Evolutionary conservation across 2,113 vertebrate species (phyloP).

Genomic region (Gnathonemus longibarbis): DNA sequence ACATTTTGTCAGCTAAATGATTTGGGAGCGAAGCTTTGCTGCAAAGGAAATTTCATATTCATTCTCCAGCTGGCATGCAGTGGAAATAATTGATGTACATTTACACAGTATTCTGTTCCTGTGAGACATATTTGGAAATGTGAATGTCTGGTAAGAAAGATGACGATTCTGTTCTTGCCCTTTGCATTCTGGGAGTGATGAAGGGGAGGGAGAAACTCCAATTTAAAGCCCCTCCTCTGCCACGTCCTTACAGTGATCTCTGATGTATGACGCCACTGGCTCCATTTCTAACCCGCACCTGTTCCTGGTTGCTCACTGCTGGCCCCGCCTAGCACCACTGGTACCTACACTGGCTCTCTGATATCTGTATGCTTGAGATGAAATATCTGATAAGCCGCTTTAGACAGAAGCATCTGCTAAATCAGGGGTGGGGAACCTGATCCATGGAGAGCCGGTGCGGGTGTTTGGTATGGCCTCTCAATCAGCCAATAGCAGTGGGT

Average conservation of each 20-base stretch:
- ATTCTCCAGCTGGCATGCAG: not conserved
- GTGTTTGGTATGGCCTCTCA: too few relatives aligned
- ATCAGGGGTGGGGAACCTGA: too few relatives aligned
- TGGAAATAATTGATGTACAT: not conserved
- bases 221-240: not conserved
- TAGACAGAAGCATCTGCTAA: not conserved
- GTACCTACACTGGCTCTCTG: not conserved
- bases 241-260: not conserved
- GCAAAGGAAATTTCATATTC: not conserved
- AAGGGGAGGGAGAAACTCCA: not conserved
- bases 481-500: too few relatives aligned
- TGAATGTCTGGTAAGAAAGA: not conserved
- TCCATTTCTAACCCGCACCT: not conserved
- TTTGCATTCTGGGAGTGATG: not conserved
- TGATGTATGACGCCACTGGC: not conserved
- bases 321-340: not conserved
- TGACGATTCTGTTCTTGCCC: not conserved
- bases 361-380: not conserved
- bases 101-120: not conserved
- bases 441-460: too few relatives aligned
- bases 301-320: not conserved
- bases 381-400: not conserved
- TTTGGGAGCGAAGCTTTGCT: not conserved
- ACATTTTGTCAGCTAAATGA: not conserved
- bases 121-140: not conserved